These are phyloP conservation scores for Macropodus opercularis DNA, from an alignment of 2,797 vertebrate genomes.

Conservation along the genomic window DNA sequence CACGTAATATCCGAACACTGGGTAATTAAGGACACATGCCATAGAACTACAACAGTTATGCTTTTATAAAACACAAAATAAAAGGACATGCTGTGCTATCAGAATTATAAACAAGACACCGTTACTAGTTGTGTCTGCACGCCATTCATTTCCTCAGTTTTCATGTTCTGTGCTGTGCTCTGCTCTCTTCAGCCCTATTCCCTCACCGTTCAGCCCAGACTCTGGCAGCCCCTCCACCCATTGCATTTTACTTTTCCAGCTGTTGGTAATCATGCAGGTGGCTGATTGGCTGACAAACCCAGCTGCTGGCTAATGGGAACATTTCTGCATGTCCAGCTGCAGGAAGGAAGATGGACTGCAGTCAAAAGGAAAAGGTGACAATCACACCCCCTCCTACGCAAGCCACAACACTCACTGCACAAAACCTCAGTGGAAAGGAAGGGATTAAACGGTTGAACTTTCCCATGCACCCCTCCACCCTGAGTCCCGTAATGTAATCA, in stretches of 20 bases:
- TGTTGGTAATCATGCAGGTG: conserved; percentile 75
- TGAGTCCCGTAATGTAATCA: conserved; percentile 54
- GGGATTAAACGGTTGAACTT: conserved; percentile 23
- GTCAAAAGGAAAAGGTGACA: conserved; percentile 70
- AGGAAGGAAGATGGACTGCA: conserved; percentile 54
- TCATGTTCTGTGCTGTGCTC: conserved; percentile 4
- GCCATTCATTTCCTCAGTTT: conserved; percentile 19
- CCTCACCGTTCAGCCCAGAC: conserved; percentile 16
- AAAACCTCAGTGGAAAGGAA: conserved; percentile 33
- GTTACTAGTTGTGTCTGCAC: conserved; percentile 1
- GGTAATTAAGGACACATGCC: conserved; percentile 52
- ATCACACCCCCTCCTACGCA: conserved; percentile 34
- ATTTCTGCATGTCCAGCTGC: conserved; percentile 54
- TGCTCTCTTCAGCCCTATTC: conserved; percentile 21
- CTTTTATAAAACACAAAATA: conserved; percentile 24
- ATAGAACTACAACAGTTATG: conserved; percentile 26
- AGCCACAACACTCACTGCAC: conserved; percentile 23
- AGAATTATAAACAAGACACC: neutral
- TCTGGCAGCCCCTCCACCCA: conserved; percentile 23
- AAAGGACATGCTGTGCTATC: conserved; percentile 14
- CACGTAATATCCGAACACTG: conserved; percentile 49
- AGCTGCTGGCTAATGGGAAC: conserved; percentile 67
- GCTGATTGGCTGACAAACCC: conserved; percentile 68
- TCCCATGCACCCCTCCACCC: conserved; percentile 4
- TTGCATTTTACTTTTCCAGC: conserved; percentile 63